Conservation (phyloP, 2,113 vertebrate genomes). For the Sapayoa aenigma region DNA sequence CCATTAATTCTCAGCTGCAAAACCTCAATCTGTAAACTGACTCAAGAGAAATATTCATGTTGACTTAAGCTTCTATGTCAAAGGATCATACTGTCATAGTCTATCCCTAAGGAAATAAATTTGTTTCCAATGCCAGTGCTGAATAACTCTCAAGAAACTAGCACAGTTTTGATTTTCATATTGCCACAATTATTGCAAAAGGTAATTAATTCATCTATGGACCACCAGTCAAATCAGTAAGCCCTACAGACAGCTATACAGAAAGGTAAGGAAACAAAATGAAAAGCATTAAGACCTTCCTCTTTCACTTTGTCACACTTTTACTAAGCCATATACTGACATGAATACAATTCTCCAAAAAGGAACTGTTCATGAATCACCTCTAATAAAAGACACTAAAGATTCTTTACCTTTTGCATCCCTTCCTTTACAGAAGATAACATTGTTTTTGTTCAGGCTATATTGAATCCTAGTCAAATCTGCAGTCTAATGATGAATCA, state of each 20-base stretch:
- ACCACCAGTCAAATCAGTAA: background rate
- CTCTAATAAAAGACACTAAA: background rate
- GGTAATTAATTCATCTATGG: background rate
- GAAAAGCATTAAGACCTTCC: conserved; percentile 16
- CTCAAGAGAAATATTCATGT: background rate
- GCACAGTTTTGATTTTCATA: background rate
- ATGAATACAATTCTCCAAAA: background rate
- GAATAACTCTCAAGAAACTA: background rate
- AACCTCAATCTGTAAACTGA: background rate
- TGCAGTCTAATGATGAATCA: background rate
- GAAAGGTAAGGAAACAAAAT: background rate
- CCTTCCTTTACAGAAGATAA: background rate
- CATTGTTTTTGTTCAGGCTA: background rate
- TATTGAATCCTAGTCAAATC: background rate
- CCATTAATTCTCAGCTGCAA: conserved; percentile 16
- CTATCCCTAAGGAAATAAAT: background rate
- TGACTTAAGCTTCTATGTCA: background rate
- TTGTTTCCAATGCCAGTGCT: background rate
- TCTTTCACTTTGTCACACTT: conserved; percentile 17
- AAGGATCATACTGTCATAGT: background rate
- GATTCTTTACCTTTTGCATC: background rate
- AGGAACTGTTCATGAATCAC: background rate
- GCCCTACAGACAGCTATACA: background rate
- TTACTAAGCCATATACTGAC: background rate
- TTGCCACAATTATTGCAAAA: background rate